phyloP scores from a whole-genome alignment of 2,797 vertebrate species.

The Falco columbarius region DNA sequence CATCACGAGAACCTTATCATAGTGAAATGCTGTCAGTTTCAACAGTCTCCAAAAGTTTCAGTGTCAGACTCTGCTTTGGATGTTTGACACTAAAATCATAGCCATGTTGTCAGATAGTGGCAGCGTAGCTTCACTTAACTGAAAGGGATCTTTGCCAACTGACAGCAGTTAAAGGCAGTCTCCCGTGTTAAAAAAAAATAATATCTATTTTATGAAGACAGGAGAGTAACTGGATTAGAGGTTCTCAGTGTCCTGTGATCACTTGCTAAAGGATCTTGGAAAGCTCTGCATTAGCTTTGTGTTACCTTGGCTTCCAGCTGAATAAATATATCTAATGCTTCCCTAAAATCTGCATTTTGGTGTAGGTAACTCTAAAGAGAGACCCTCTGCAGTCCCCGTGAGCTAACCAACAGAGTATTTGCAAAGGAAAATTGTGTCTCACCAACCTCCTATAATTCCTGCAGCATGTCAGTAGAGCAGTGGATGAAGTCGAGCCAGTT shows the following conservation, averaged over 20 bases:
- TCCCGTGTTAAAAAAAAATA: background rate
- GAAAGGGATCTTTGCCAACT: background rate
- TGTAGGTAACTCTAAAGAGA: background rate
- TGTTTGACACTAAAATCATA: conserved; percentile 24
- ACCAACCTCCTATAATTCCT: background rate
- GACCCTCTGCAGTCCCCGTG: background rate
- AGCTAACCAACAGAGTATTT: background rate
- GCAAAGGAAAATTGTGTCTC: conserved; percentile 22
- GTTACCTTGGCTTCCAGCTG: background rate
- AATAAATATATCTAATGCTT: background rate
- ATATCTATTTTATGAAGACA: background rate
- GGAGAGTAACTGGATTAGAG: background rate
- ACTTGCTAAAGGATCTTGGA: background rate
- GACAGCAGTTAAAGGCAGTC: background rate
- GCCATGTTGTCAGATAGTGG: background rate
- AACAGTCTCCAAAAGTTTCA: background rate
- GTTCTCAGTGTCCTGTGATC: background rate
- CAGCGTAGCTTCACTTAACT: background rate
- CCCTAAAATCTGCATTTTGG: conserved; percentile 17
- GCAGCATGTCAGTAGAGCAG: background rate
- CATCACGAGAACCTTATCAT: background rate
- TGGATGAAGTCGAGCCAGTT: conserved; percentile 16
- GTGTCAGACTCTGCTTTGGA: background rate
- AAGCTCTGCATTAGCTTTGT: background rate
- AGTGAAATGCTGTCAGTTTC: conserved; percentile 29